phyloP scores from a whole-genome alignment of 2,113 vertebrate species.

The Peromyscus californicus region DNA sequence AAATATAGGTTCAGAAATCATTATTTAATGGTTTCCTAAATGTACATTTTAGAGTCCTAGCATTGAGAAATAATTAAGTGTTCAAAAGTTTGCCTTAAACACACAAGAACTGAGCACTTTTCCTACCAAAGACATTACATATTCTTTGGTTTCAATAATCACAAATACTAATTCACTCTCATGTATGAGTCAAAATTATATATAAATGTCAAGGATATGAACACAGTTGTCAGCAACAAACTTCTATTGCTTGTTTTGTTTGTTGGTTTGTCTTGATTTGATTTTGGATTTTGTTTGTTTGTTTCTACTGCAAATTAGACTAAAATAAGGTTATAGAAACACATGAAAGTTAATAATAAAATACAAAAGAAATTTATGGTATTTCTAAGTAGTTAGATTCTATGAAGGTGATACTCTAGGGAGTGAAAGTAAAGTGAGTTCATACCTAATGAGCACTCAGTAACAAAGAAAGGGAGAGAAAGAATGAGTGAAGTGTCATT shows the following conservation, averaged over 20 bases:
- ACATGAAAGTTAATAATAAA: neutral
- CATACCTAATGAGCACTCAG: neutral
- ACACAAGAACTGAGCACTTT: neutral
- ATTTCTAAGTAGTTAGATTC: neutral
- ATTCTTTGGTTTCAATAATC: neutral
- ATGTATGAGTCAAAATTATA: neutral
- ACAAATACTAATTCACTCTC: neutral
- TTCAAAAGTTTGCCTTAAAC: neutral
- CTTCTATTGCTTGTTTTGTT: neutral
- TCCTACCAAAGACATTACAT: neutral
- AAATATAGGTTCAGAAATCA: neutral
- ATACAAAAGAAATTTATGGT: neutral
- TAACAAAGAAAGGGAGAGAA: neutral
- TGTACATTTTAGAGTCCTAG: neutral
- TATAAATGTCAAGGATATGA: fast-evolving
- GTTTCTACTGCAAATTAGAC: neutral
- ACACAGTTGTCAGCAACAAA: neutral
- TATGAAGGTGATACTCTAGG: neutral
- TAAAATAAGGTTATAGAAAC: neutral
- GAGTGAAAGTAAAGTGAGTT: neutral
- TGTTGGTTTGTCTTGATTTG: neutral
- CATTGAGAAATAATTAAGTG: neutral
- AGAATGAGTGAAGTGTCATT: neutral
- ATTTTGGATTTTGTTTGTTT: neutral
- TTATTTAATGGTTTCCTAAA: neutral